Percentiles rank a stretch among this genome's conserved stretches.
phyloP scores from a whole-genome alignment of 2,888 invertebrate genomes.

The Lasius platythorax region DNA sequence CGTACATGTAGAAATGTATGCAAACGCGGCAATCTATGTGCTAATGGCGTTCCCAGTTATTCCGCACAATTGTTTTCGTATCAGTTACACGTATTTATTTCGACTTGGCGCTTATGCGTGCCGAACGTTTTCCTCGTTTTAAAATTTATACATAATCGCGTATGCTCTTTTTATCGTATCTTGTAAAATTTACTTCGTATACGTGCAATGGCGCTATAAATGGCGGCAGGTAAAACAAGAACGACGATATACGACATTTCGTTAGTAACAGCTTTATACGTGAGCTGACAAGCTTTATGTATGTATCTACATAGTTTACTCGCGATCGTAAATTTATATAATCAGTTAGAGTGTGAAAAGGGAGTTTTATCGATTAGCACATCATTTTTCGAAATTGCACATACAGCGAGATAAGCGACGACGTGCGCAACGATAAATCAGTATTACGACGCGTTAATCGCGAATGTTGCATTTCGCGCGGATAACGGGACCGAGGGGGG shows the following conservation, averaged over 20 bases:
- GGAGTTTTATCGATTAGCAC: constrained; percentile 19
- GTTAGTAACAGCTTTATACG: background rate
- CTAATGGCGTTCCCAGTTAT: constrained; percentile 20
- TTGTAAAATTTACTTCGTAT: background rate
- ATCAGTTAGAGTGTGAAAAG: background rate
- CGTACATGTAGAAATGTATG: constrained; percentile 33
- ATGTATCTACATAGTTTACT: background rate
- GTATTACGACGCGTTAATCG: background rate
- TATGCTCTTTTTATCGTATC: background rate
- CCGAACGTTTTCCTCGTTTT: too few species aligned
- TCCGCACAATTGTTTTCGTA: constrained; percentile 35
- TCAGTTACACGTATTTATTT: constrained; percentile 10
- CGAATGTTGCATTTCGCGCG: background rate
- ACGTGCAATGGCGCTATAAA: too few species aligned
- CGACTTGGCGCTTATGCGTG: too few species aligned
- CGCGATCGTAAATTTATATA: background rate
- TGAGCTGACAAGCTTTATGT: constrained; percentile 9
- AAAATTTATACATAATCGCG: background rate
- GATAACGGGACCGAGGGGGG: background rate
- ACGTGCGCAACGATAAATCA: background rate
- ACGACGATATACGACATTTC: background rate
- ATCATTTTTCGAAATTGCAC: constrained; percentile 1
- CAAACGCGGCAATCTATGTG: constrained; percentile 51
- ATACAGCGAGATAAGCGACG: background rate
- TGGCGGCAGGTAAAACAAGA: background rate